phyloP scores from a whole-genome alignment of 2,888 invertebrate species.

The Diaprepes abbreviatus region DNA sequence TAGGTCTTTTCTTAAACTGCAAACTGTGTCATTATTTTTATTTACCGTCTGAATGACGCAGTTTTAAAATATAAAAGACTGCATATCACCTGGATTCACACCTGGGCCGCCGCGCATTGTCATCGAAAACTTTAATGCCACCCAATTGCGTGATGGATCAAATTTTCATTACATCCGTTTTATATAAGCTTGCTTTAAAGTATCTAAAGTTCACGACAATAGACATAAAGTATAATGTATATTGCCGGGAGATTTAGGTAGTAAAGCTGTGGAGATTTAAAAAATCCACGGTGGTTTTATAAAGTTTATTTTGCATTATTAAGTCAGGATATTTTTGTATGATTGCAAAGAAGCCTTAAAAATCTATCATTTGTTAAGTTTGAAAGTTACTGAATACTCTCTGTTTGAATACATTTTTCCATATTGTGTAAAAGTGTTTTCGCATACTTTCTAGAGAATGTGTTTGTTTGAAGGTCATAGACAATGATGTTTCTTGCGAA shows the following conservation, averaged over 20 bases:
- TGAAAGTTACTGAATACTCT: no score
- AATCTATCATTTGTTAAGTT: no score
- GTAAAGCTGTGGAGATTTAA: background rate
- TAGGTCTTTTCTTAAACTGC: background rate
- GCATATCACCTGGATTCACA: constrained; percentile 55
- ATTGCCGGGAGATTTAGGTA: background rate
- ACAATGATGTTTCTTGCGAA: no score
- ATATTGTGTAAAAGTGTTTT: no score
- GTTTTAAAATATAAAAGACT: constrained; percentile 28
- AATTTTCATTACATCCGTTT: constrained; percentile 55
- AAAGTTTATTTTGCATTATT: no score
- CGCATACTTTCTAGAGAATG: no score
- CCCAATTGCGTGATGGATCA: constrained; percentile 51
- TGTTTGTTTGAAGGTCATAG: no score
- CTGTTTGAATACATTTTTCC: no score
- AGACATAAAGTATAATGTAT: constrained; percentile 6
- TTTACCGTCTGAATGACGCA: constrained; percentile 10
- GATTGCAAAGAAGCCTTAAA: no score
- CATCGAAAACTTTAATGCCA: constrained; percentile 36
- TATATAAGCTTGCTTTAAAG: constrained; percentile 51
- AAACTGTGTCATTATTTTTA: constrained; percentile 1
- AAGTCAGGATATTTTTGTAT: no score
- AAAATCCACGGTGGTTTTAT: background rate
- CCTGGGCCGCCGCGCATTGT: constrained; percentile 51
- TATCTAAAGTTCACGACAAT: constrained; percentile 27